A percentile compares a stretch with the other conserved stretches of the same genome.
phyloP scores from a whole-genome alignment of 2,113 vertebrate species.

The Scolopax mira region DNA sequence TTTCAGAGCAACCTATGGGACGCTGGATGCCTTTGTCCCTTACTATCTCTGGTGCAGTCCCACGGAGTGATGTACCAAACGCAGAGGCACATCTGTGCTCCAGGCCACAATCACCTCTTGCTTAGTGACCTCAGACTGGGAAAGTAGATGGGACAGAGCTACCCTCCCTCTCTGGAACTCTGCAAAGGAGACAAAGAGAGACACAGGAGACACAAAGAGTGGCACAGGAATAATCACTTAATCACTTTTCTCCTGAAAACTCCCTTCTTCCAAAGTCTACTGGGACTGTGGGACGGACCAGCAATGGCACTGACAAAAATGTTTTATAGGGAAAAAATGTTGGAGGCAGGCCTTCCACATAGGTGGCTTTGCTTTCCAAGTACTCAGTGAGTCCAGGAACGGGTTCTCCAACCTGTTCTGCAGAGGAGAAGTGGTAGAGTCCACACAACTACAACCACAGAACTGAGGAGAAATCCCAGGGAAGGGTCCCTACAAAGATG shows the following conservation, averaged over 20 bases:
- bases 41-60: not conserved
- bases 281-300: not conserved
- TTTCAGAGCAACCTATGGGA: not conserved
- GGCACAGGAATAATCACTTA: not conserved
- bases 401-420: not conserved
- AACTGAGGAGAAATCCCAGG: not conserved
- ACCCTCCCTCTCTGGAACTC: not conserved
- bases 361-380: not conserved
- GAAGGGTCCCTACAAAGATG: not conserved
- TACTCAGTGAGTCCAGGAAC: not conserved
- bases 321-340: not conserved
- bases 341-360: not conserved
- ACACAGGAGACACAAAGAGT: too few species aligned
- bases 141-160: not conserved
- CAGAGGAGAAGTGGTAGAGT: not conserved
- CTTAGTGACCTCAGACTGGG: not conserved
- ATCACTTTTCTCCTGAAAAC: not conserved
- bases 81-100: not conserved
- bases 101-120: fast-evolving
- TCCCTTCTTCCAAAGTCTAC: not conserved
- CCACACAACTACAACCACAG: not conserved
- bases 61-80: not conserved
- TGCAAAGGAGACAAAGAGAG: not conserved
- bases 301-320: not conserved
- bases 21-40: not conserved